phyloP scores from a whole-genome alignment of 2,113 vertebrate species.

The Choloepus hoffmanni region DNA sequence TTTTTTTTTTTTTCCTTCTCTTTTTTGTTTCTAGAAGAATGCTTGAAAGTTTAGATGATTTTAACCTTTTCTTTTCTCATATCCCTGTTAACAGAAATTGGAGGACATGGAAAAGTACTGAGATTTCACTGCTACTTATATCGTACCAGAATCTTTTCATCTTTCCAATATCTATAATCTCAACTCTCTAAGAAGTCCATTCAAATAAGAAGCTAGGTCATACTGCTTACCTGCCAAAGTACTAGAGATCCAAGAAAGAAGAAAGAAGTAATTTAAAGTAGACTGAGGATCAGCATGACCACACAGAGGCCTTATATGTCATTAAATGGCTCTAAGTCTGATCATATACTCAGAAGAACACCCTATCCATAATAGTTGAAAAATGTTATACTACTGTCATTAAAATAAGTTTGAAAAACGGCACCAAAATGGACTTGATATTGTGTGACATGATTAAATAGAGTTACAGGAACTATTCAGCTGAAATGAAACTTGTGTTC shows the following conservation, averaged over 20 bases:
- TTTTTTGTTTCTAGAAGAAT: neutral
- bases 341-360: neutral
- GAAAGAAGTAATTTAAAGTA: neutral
- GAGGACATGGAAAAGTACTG: constrained; percentile 38
- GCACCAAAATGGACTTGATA: neutral
- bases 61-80: constrained; percentile 32
- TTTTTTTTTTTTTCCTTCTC: neutral
- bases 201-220: neutral
- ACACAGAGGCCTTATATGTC: neutral
- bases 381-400: constrained; percentile 25
- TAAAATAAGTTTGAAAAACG: neutral
- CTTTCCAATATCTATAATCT: neutral
- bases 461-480: neutral
- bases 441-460: neutral
- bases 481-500: neutral
- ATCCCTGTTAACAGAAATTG: constrained; percentile 32
- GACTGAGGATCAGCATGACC: neutral
- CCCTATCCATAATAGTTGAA: neutral
- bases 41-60: neutral
- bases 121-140: neutral
- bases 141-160: neutral
- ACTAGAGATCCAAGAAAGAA: neutral
- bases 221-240: neutral
- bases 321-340: neutral
- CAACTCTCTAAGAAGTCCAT: neutral